These are phyloP conservation scores for Epinephelus fuscoguttatus DNA, from an alignment of 2,113 vertebrate species.

Conservation along the genomic window DNA sequence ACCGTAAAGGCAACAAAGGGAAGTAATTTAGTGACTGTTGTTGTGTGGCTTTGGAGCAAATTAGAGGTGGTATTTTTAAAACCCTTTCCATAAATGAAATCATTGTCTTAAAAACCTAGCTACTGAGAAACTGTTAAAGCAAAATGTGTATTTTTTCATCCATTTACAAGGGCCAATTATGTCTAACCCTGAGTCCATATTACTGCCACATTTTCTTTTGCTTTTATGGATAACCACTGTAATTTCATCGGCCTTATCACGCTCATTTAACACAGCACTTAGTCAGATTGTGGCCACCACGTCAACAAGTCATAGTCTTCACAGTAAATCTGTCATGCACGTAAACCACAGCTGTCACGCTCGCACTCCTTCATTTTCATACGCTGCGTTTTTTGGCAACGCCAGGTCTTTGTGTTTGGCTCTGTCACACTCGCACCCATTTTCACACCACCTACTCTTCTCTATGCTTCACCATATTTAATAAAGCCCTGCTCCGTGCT, in stretches of 20 bases:
- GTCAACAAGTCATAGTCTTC: constrained; percentile 26
- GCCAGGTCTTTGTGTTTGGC: constrained; percentile 35
- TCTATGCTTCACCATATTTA: constrained; percentile 58
- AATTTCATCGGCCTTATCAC: constrained; percentile 35
- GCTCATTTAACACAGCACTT: constrained; percentile 46
- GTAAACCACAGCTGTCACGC: constrained; percentile 56
- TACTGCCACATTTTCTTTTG: constrained; percentile 8
- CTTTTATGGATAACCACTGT: constrained; percentile 27
- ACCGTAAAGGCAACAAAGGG: background rate
- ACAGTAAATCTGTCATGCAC: constrained; percentile 57
- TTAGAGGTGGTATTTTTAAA: background rate
- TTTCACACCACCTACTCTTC: constrained; percentile 62
- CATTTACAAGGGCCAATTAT: constrained; percentile 2
- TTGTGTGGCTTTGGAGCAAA: background rate
- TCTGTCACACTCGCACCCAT: constrained; percentile 28
- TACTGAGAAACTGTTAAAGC: background rate
- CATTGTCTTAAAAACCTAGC: background rate
- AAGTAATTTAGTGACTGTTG: background rate
- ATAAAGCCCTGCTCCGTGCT: constrained; percentile 30
- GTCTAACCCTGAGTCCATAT: constrained; percentile 1
- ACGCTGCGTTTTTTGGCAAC: constrained; percentile 27
- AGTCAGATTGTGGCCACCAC: constrained; percentile 28
- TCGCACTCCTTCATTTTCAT: constrained; percentile 37
- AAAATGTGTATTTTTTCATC: background rate
- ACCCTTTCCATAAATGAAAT: background rate